Conservation (phyloP, 2,888 invertebrate species). For the Sicus ferrugineus region DNA sequence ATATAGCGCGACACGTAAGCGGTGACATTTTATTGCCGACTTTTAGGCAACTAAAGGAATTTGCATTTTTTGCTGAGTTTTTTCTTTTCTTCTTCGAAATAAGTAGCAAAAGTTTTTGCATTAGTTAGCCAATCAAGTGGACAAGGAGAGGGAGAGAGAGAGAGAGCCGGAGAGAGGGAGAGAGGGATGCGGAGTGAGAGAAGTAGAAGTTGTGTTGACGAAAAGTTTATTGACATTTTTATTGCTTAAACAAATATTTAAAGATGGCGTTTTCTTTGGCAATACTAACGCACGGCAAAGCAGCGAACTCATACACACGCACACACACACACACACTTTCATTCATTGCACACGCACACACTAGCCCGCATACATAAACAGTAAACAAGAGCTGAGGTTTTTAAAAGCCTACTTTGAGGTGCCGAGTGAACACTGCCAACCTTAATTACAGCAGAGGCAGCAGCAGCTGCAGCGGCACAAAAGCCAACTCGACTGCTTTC, state of each 20-base stretch:
- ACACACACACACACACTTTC: neutral
- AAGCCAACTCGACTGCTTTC: no score
- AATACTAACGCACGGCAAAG: no score
- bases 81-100: neutral
- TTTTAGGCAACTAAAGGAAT: conserved; percentile 40
- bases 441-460: conserved; percentile 1
- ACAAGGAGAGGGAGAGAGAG: no score
- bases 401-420: conserved; percentile 20
- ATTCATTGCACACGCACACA: no score
- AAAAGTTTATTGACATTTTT: conserved; percentile 54
- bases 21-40: conserved; percentile 38
- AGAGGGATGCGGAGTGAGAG: no score
- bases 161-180: no score
- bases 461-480: no score
- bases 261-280: conserved; percentile 25
- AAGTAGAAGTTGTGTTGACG: conserved; percentile 28
- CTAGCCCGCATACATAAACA: neutral
- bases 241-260: conserved; percentile 52
- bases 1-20: conserved; percentile 37
- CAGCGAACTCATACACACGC: neutral
- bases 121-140: neutral
- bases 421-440: neutral
- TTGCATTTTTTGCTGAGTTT: neutral
- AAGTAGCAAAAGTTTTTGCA: neutral
- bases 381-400: conserved; percentile 5